Base-by-base conservation (phyloP, 2,888 invertebrate species). In the Ectobius pallidus region DNA sequence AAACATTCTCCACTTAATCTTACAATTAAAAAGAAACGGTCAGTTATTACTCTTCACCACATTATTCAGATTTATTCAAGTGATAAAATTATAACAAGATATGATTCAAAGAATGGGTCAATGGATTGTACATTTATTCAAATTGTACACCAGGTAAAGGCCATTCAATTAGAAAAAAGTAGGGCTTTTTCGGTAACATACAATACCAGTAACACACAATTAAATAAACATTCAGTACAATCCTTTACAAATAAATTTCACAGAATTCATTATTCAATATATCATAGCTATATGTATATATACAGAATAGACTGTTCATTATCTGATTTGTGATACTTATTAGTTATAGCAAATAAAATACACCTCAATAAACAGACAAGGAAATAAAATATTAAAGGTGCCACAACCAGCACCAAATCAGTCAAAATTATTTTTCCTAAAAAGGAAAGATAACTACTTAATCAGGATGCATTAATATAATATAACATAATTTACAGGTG, bases 141-240 rank as follows among this genome's bases (percentile, higher is more conserved):
- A 52, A 18, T 52, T 52, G 22, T 52, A 52, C 11, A 52, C n/a
- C 14, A 46, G 58, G 58, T 58, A 58, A 58, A 58, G 58, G 58
- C 58, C 58, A 58, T 58, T 30, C n/a, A 58, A 58, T 58, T 58
- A 30, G 30, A 30, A 58, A 58, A 58, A 58, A 58, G 27, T 32
- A 55, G 11, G n/a, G 30, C 58, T 30, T 30, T 58, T 58, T 58
- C n/a, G 30, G 14, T n/a, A 30, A n/a, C 14, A 58, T 58, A 58
- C 58, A 58, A 58, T 58, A 58, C 58, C 55, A 55, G 14, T 25
- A 20, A 58, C 58, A 30, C 32, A 46, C 58, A 30, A 58, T n/a
- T 30, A 30, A 55, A 55, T 55, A 25, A 58, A 58, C n/a, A 58
- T 11, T 30, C 58, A 58, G 25, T 20, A 58, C 58, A 58, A 58